A percentile compares a stretch with the other conserved stretches of the same genome.
Conservation (phyloP, 2,797 vertebrate genomes). For the Phataginus tricuspis region DNA sequence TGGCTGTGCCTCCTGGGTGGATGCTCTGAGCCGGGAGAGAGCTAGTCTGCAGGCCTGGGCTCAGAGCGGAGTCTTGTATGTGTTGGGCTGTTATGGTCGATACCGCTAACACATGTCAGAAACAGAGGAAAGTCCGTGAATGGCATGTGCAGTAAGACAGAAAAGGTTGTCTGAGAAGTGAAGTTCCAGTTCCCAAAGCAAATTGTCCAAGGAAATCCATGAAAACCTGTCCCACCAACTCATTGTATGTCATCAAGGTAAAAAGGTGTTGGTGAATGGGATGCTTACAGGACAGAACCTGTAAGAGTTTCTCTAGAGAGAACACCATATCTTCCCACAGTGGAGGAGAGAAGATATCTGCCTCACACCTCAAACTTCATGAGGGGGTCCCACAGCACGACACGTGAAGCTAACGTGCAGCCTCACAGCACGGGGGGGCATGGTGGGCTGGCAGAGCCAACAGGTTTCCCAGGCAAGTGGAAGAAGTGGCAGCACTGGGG, state of each 20-base stretch:
- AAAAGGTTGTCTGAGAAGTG: not conserved
- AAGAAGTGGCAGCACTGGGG: not conserved
- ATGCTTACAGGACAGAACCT: not conserved
- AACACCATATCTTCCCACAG: not conserved
- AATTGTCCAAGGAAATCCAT: not conserved
- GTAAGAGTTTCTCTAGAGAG: not conserved
- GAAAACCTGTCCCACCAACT: not conserved
- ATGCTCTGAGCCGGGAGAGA: not conserved
- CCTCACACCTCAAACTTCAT: not conserved
- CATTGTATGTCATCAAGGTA: not conserved
- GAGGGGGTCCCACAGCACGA: not conserved
- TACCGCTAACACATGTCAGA: not conserved
- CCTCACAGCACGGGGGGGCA: not conserved
- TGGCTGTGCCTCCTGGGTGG: not conserved
- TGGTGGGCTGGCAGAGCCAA: too few species aligned
- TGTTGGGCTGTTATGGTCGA: not conserved
- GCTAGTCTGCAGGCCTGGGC: not conserved
- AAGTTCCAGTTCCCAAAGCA: not conserved
- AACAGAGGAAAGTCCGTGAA: not conserved
- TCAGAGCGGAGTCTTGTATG: rapidly evolving
- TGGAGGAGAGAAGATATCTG: not conserved
- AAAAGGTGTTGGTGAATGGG: not conserved
- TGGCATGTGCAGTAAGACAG: not conserved
- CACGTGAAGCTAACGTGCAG: not conserved
- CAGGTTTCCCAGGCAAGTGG: not conserved